Base-by-base conservation (phyloP, 2,797 vertebrate genomes). In the Xyrichtys novacula region DNA sequence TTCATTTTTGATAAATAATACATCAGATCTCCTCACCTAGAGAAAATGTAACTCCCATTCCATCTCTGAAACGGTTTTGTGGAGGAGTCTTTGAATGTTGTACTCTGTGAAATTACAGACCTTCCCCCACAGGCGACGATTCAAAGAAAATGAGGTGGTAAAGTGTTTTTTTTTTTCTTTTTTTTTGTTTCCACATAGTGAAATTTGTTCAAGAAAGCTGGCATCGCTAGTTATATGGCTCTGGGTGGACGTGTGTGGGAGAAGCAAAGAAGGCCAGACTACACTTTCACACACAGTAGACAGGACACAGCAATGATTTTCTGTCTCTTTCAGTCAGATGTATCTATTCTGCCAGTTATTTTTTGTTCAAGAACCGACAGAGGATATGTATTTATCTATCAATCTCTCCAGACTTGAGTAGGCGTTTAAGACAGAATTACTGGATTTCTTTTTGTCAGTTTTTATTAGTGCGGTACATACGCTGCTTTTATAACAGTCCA, bases 1-100 rank as follows among this genome's bases (percentile, higher is more conserved):
- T 81, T 80, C 50, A 77, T 88, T 81, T 80, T 25, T 14, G 70
- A n/a, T 87, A 83, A 88, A 88, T 85, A 83, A 87, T 80, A 71
- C 76, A 85, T 85, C 49, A 77, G 47, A 66, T 68, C 42, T 79
- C 63, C 59, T 74, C 71, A 86, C 86, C 82, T 85, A 79, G 40
- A 86, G 88, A 65, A 64, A 74, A 83, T 88, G 61, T 63, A 59
- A 62, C 65, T 70, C 65, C 57, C 46, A 25, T 78, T 79, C 63
- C 61, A 66, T 85, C 50, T 74, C 62, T 71, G 59, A 68, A 85
- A 70, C 71, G 28, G 42, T 42, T 85, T 78, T 55, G 42, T 65
- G 26, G 48, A 48, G 47, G 71, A 63, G 79, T 65, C 65, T 83
- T 84, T 85, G 57, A 85, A 81, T 76, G 63, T 56, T 60, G 53